These are phyloP conservation scores for Gambelia wislizenii DNA, from an alignment of 2,797 vertebrate species.

Conservation along the genomic window DNA sequence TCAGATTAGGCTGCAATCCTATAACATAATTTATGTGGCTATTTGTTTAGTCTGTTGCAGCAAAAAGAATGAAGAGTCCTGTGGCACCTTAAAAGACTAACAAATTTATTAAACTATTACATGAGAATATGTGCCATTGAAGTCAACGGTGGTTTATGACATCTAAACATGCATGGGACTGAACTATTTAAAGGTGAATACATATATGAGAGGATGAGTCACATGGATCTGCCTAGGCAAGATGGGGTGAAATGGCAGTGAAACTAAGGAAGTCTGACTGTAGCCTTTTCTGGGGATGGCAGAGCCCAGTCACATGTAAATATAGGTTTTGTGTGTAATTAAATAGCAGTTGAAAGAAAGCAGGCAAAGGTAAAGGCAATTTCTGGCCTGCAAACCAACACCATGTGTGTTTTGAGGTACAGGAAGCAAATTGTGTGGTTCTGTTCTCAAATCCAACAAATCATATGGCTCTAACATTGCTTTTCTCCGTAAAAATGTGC, in stretches of 20 bases:
- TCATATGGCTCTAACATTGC: not conserved
- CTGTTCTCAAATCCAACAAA: constrained; percentile 22
- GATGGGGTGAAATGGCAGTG: not conserved
- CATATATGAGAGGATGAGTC: not conserved
- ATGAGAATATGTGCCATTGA: not conserved
- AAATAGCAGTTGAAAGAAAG: not conserved
- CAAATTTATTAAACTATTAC: not conserved
- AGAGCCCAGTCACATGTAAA: constrained; percentile 20
- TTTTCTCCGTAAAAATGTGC: constrained; percentile 8
- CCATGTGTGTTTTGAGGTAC: not conserved
- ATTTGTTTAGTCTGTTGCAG: not conserved
- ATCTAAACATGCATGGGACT: not conserved
- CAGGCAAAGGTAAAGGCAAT: not conserved
- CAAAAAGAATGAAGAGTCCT: not conserved
- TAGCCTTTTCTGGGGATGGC: not conserved
- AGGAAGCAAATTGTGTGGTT: not conserved
- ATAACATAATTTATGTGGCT: not conserved
- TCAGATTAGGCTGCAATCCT: not conserved
- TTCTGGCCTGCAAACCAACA: not conserved
- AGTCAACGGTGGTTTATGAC: not conserved
- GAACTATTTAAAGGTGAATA: not conserved
- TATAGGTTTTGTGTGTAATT: constrained; percentile 1
- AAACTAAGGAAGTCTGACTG: not conserved
- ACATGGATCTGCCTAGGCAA: not conserved
- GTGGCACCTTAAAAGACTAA: not conserved